Conservation (phyloP, 2,797 vertebrate species). For the Diplodus sargus region DNA sequence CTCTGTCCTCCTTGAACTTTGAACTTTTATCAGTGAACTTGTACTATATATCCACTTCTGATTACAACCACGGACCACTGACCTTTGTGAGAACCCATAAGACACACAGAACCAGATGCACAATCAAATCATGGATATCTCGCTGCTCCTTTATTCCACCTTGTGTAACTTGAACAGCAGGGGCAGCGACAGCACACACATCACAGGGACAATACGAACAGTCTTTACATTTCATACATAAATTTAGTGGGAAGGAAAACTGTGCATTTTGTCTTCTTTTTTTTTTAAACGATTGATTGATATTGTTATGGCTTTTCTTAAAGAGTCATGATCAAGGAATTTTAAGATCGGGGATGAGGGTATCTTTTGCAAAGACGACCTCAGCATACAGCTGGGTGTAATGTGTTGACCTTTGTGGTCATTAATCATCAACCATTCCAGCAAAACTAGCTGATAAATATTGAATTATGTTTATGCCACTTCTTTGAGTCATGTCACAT, state of each 20-base stretch:
- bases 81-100: constrained; percentile 31
- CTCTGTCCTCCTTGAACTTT: constrained; percentile 28
- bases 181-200: constrained; percentile 30
- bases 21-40: constrained; percentile 51
- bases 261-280: constrained; percentile 38
- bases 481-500: constrained; percentile 49
- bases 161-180: constrained; percentile 43
- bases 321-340: constrained; percentile 35
- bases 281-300: constrained; percentile 28
- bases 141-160: constrained; percentile 40
- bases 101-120: constrained; percentile 59
- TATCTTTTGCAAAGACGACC: constrained; percentile 53
- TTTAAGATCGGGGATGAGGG: constrained; percentile 12
- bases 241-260: constrained; percentile 47
- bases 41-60: constrained; percentile 64
- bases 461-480: constrained; percentile 53
- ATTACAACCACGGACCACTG: constrained; percentile 51
- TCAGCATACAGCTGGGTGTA: constrained; percentile 39
- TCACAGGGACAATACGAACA: constrained; percentile 18
- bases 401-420: constrained; percentile 48
- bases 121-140: constrained; percentile 56
- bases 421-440: constrained; percentile 71
- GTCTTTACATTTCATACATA: constrained; percentile 56
- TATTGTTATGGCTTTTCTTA: constrained; percentile 35
- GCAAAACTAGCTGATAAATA: constrained; percentile 56